phyloP scores from a whole-genome alignment of 2,797 vertebrate genomes.

The Cyclura pinguis region DNA sequence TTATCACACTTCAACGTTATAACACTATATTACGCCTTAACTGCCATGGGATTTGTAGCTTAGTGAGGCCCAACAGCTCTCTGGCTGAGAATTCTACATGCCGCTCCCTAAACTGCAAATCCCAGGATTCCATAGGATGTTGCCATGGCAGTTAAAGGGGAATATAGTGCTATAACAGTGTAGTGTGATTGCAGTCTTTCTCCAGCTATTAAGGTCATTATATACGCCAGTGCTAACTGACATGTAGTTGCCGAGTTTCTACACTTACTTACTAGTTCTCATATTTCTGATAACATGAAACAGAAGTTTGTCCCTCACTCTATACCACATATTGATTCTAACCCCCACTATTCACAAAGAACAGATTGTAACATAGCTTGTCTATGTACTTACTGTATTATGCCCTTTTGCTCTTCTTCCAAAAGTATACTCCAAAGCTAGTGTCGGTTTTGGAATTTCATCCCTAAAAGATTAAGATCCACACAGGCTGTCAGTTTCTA shows the following conservation, averaged over 20 bases:
- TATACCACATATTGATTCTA: not conserved
- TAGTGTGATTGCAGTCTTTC: not conserved
- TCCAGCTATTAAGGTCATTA: not conserved
- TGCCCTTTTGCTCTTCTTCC: slow-evolving; percentile 91
- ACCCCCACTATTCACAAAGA: not conserved
- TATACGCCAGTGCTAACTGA: not conserved
- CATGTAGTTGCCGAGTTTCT: not conserved
- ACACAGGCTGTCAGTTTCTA: slow-evolving; percentile 24
- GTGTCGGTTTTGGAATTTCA: slow-evolving; percentile 91
- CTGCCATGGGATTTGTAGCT: too few species aligned
- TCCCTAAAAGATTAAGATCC: slow-evolving; percentile 82
- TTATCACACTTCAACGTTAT: too few species aligned
- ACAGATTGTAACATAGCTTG: not conserved
- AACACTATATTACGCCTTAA: too few species aligned
- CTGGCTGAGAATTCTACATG: too few species aligned
- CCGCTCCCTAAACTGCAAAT: too few species aligned
- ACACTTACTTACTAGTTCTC: not conserved
- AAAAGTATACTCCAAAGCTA: slow-evolving; percentile 95
- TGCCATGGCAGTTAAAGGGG: too few species aligned
- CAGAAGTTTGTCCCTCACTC: not conserved
- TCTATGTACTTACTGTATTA: slow-evolving; percentile 84
- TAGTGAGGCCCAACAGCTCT: too few species aligned
- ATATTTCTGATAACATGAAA: not conserved
- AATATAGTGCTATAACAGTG: too few species aligned
- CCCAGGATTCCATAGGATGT: too few species aligned